A percentile compares a stretch with the other conserved stretches of the same genome.
Conservation (phyloP, 2,888 invertebrate genomes). For the Heliconius cydno region DNA sequence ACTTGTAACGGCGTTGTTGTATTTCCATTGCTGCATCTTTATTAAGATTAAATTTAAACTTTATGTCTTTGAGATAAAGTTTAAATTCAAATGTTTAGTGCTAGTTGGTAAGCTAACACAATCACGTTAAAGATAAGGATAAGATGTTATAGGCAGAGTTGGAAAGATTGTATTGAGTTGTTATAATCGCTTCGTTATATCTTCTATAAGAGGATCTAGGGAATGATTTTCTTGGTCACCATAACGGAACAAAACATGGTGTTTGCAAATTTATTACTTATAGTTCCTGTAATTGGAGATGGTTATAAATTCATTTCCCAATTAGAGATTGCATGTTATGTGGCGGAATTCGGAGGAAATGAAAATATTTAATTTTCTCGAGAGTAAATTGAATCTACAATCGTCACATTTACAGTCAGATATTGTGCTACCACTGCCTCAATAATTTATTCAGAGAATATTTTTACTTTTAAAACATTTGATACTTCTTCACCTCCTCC, state of each 20-base stretch:
- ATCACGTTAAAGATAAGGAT: conserved; percentile 61
- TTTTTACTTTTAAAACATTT: no score
- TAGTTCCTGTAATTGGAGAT: no score
- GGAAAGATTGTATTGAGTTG: conserved; percentile 72
- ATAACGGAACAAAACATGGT: neutral
- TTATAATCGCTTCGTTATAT: conserved; percentile 49
- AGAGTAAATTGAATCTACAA: no score
- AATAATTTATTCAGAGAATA: no score
- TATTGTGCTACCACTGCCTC: no score
- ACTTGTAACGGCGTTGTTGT: conserved; percentile 59
- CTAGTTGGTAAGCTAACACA: conserved; percentile 62
- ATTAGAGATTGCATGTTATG: no score
- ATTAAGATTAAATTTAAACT: conserved; percentile 41
- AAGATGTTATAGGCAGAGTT: conserved; percentile 59
- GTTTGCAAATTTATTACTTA: neutral
- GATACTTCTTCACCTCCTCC: neutral
- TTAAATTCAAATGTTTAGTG: conserved; percentile 36
- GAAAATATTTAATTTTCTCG: no score
- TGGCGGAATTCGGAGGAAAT: no score
- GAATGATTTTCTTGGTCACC: neutral
- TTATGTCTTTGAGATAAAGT: conserved; percentile 19
- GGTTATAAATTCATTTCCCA: no score
- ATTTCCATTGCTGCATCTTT: conserved; percentile 32
- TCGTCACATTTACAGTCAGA: no score
- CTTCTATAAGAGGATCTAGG: neutral